A percentile compares a stretch with the other conserved stretches of the same genome.
These are phyloP conservation scores for Holothuria scabra DNA, from an alignment of 53 echinoderm and acorn worm species.

Conservation along the genomic window DNA sequence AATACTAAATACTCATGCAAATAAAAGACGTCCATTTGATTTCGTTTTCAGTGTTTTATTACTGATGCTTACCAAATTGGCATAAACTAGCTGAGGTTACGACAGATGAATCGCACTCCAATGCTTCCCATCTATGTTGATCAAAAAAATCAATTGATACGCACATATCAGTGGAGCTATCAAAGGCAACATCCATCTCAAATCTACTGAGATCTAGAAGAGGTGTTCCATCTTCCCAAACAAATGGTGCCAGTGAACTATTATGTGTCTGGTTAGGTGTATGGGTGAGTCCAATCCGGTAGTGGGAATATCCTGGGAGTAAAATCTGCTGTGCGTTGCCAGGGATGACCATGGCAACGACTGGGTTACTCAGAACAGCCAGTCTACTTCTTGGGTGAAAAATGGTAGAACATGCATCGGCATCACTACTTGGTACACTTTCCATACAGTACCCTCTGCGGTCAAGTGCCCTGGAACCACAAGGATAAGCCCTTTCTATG, in stretches of 20 bases:
- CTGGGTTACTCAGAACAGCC: conserved; percentile 9
- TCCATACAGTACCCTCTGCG: conserved; percentile 7
- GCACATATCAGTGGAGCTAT: conserved; percentile 3
- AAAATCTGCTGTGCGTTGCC: neutral
- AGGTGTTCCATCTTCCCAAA: conserved; percentile 32
- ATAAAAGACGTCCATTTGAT: too few relatives aligned
- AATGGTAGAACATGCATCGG: conserved; percentile 8
- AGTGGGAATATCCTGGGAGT: conserved; percentile 8
- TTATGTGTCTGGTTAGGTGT: neutral
- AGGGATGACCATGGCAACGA: neutral
- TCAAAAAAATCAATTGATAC: conserved; percentile 10
- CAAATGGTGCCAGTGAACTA: conserved; percentile 13
- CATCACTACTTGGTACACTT: neutral
- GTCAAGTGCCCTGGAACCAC: neutral
- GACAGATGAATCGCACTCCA: conserved; percentile 1
- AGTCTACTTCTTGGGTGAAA: conserved; percentile 5
- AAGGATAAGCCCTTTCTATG: conserved; percentile 20
- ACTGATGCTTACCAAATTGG: conserved; percentile 22
- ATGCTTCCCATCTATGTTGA: neutral
- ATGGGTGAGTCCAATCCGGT: conserved; percentile 25
- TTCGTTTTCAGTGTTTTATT: too few relatives aligned
- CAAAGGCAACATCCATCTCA: neutral
- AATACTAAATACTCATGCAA: too few relatives aligned
- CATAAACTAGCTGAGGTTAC: conserved; percentile 4
- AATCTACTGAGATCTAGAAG: neutral